Evolutionary conservation across 2,888 invertebrate species (phyloP).

Genomic region (Prenolepis imparis): DNA sequence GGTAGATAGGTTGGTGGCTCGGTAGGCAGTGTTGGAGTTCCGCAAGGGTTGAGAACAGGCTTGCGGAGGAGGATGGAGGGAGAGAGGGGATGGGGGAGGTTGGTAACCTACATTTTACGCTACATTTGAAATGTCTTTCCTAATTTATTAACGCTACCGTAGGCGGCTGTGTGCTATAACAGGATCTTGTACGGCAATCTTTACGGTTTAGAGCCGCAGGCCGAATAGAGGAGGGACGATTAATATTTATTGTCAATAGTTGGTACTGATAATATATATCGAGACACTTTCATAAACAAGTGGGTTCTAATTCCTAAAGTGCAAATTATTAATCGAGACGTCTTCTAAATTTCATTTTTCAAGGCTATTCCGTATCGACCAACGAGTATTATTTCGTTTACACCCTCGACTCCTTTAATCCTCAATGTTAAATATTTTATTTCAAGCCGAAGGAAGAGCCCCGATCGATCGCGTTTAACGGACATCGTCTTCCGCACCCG

Average conservation of each 20-base stretch:
- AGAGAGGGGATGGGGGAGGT: conserved; percentile 54
- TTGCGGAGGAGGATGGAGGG: not conserved
- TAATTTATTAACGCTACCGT: conserved; percentile 74
- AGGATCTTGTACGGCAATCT: conserved; percentile 49
- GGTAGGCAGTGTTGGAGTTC: conserved; percentile 71
- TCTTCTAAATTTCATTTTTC: not conserved
- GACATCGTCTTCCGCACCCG: conserved; percentile 25
- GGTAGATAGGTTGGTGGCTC: conserved; percentile 54
- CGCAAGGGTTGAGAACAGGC: conserved; percentile 65
- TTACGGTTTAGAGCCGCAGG: conserved; percentile 35
- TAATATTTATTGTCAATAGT: conserved; percentile 10
- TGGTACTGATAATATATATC: not conserved
- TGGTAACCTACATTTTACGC: conserved; percentile 83
- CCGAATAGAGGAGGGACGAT: not conserved
- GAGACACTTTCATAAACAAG: not conserved
- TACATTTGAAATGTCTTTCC: conserved; percentile 78
- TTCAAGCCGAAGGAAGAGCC: conserved; percentile 19
- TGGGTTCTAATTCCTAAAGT: not conserved
- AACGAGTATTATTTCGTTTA: not conserved
- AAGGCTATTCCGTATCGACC: not conserved
- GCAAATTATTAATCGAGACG: not conserved
- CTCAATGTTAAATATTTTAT: conserved; percentile 26
- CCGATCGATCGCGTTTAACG: conserved; percentile 46
- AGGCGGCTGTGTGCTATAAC: conserved; percentile 62
- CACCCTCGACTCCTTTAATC: not conserved